Base-by-base conservation (phyloP, 2,113 vertebrate genomes). In the Nannobrachium achirus region DNA sequence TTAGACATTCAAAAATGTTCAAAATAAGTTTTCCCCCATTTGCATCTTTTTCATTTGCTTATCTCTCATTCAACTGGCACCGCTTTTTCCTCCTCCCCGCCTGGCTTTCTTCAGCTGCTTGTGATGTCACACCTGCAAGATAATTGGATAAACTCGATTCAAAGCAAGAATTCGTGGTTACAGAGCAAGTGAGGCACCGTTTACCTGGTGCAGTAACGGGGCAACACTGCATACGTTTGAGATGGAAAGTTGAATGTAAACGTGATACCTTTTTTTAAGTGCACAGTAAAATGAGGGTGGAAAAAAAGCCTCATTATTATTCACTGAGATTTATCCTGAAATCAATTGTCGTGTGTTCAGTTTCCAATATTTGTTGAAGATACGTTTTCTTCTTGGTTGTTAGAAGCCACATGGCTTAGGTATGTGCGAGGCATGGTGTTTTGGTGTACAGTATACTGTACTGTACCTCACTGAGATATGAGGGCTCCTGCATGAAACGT, bases 21-120 rank as follows among this genome's bases (percentile, higher is more conserved):
- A 61, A 89, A 89, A 85, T 19, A 82, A 85, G 84, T 69, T 88
- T 86, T 71, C 70, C 56, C 66, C 57, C n/a, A 87, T 89, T 87
- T 86, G 84, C 86, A 87, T 89, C 74, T 87, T 89, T 85, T 89
- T 88, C 76, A 88, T 89, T 89, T 89, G 82, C 85, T 79, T 88
- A 86, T 87, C 82, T 89, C 78, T 82, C 70, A 75, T 81, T 86
- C 77, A 81, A 80, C 73, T 65, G 14, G 75, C 72, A 81, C 77
- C 71, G 45, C 69, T 83, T 80, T 79, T 77, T 78, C 69, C 78
- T 72, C 84, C 81, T 81, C 71, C 57, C 0, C 69, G 80, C 60
- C 0, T 71, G 82, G 74, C 80, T 80, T 85, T 87, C 79, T 86
- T 86, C 69, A 65, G 81, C 81, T 63, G 71, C 76, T 64, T 72